Evolutionary conservation across 2,888 invertebrate species (phyloP), one percentile per base, ranked within the genome.

Genomic region (Lasius fuliginosus): DNA sequence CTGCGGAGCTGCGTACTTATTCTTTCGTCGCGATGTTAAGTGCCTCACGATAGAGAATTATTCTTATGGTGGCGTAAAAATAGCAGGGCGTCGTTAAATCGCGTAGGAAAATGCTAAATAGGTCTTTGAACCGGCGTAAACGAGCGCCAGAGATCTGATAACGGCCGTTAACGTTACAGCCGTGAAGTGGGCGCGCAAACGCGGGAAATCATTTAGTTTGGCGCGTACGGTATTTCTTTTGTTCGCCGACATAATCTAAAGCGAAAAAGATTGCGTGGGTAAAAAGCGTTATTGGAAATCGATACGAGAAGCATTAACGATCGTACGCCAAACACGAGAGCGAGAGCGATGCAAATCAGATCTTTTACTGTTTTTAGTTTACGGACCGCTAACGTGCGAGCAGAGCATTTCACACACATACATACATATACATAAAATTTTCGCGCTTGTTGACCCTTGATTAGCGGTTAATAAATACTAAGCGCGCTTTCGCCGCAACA

Each of bases 111-210:
- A 90, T 90, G 89, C 86, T 89, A 89, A 90, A 88, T 89, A 87
- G 87, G 84, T 86, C 89, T 90, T 89, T 90, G 90, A 89, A 90
- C 89, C 90, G 86, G 82, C 73, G 86, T 82, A 86, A 90, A 89
- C 89, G 87, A 87, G 89, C 87, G 83, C 69, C 81, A 76, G 79
- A 86, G 90, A 89, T 90, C 79, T 90, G 87, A 90, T 90, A 90
- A 89, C 84, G 82, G 87, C 90, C 90, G 88, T 92, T 86, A 87
- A 91, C 85, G 46, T 88, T 84, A 86, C 69, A 86, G 90, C 87
- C 87, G 90, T 87, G 86, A 89, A 89, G 90, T 84, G 86, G 84
- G 82, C 89, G 85, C 86, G 87, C 86, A 87, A 85, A 90, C 82
- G 90, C 85, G 87, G 84, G 81, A 89, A 89, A 89, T 90, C 83